These are phyloP conservation scores for Calephelis virginiensis DNA, from an alignment of 1,140 invertebrate species.

Conservation along the genomic window DNA sequence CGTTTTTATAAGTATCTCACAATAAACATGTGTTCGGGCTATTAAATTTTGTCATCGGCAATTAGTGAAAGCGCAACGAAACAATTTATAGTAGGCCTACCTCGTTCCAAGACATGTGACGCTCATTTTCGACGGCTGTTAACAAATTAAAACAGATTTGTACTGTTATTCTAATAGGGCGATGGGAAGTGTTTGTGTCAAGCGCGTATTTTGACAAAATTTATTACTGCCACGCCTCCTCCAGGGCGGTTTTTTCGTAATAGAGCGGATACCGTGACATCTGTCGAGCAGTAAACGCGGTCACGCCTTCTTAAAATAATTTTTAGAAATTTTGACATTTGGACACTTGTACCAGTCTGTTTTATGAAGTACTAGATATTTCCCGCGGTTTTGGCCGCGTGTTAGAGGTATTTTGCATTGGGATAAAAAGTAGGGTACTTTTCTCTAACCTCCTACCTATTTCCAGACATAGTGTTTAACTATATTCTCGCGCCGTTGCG, in stretches of 20 bases:
- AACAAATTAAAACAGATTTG: slow-evolving; percentile 75
- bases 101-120: slow-evolving; percentile 61
- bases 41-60: slow-evolving; percentile 72
- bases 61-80: slow-evolving; percentile 68
- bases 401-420: too few relatives aligned
- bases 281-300: slow-evolving; percentile 58
- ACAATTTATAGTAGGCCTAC: slow-evolving; percentile 59
- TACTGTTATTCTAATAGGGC: slow-evolving; percentile 77
- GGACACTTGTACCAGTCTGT: too few relatives aligned
- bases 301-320: slow-evolving; percentile 52
- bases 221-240: slow-evolving; percentile 77
- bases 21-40: slow-evolving; percentile 53
- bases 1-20: slow-evolving; percentile 20
- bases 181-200: slow-evolving; percentile 72
- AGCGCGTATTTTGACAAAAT: slow-evolving; percentile 77
- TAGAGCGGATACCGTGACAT: slow-evolving; percentile 64
- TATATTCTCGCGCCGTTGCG: too few relatives aligned
- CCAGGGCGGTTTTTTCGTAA: slow-evolving; percentile 52
- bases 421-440: too few relatives aligned
- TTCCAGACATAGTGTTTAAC: too few relatives aligned
- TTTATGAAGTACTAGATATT: too few relatives aligned
- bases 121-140: slow-evolving; percentile 70
- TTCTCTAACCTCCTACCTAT: too few relatives aligned
- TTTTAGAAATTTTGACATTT: slow-evolving; percentile 3
- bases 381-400: too few relatives aligned